Conservation (phyloP, 2,888 invertebrate species). For the Pollenia griseotomentosa region DNA sequence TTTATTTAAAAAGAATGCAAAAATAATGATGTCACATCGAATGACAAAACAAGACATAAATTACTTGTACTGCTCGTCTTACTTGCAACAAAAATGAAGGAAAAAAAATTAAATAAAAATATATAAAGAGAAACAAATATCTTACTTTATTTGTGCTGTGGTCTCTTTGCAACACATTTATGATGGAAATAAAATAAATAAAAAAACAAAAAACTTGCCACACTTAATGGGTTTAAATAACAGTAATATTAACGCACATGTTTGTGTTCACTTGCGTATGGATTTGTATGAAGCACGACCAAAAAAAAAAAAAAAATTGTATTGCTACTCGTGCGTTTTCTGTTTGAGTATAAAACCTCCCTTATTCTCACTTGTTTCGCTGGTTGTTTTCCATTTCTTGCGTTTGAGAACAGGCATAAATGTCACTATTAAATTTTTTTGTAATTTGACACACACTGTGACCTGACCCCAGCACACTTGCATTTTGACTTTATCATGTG, state of each 20-base stretch:
- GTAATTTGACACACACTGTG: constrained; percentile 41
- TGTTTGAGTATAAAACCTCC: constrained; percentile 11
- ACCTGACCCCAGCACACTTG: constrained; percentile 37
- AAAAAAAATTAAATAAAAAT: background rate
- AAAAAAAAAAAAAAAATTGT: background rate
- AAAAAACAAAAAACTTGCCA: constrained; percentile 49
- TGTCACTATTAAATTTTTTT: constrained; percentile 18
- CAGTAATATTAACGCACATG: constrained; percentile 24
- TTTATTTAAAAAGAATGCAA: constrained; percentile 67
- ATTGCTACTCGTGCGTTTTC: constrained; percentile 43
- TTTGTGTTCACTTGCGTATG: background rate
- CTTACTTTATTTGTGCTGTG: constrained; percentile 18
- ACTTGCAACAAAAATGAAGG: constrained; percentile 26
- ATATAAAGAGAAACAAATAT: background rate
- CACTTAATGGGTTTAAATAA: constrained; percentile 65
- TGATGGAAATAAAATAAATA: constrained; percentile 48
- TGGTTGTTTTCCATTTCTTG: background rate
- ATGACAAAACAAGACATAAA: constrained; percentile 73
- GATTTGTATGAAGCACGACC: background rate
- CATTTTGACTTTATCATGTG: background rate
- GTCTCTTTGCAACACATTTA: constrained; percentile 39
- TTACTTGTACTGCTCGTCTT: constrained; percentile 28
- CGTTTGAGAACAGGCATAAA: constrained; percentile 30
- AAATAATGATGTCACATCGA: constrained; percentile 76
- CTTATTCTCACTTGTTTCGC: background rate